These are phyloP conservation scores for Epinotia ramella DNA, from an alignment of 2,888 invertebrate species.

Conservation along the genomic window DNA sequence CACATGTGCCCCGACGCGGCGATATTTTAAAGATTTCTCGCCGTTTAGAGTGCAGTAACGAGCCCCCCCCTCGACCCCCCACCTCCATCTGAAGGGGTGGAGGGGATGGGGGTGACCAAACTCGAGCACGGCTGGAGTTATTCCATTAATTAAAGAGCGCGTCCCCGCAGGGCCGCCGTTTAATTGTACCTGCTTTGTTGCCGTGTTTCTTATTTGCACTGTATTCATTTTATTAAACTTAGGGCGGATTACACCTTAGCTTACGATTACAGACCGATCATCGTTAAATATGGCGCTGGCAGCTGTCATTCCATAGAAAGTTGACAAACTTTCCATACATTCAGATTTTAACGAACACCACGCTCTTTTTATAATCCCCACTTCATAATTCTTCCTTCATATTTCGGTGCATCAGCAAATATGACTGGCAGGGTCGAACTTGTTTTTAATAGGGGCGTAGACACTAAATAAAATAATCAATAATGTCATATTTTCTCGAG, in stretches of 20 bases:
- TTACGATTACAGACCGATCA: too few species aligned
- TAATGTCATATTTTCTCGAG: too few species aligned
- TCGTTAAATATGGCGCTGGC: too few species aligned
- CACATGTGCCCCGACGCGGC: conserved; percentile 58
- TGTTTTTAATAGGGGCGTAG: too few species aligned
- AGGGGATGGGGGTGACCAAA: conserved; percentile 52
- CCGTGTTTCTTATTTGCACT: conserved; percentile 37
- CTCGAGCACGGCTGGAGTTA: conserved; percentile 67
- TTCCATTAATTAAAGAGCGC: conserved; percentile 80
- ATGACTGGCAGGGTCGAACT: too few species aligned
- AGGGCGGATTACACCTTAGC: background rate
- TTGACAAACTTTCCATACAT: too few species aligned
- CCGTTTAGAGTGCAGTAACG: conserved; percentile 46
- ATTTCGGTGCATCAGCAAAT: too few species aligned
- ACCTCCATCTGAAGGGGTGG: conserved; percentile 32
- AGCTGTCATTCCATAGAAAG: too few species aligned
- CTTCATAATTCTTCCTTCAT: too few species aligned
- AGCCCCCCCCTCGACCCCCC: conserved; percentile 21
- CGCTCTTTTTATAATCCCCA: too few species aligned
- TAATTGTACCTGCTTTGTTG: conserved; percentile 46
- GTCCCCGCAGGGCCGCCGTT: conserved; percentile 54
- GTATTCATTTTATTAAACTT: conserved; percentile 22
- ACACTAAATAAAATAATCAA: too few species aligned
- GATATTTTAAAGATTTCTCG: conserved; percentile 66
- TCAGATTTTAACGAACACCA: too few species aligned